phyloP scores from a whole-genome alignment of 2,113 vertebrate species.

The Leiothrix lutea region DNA sequence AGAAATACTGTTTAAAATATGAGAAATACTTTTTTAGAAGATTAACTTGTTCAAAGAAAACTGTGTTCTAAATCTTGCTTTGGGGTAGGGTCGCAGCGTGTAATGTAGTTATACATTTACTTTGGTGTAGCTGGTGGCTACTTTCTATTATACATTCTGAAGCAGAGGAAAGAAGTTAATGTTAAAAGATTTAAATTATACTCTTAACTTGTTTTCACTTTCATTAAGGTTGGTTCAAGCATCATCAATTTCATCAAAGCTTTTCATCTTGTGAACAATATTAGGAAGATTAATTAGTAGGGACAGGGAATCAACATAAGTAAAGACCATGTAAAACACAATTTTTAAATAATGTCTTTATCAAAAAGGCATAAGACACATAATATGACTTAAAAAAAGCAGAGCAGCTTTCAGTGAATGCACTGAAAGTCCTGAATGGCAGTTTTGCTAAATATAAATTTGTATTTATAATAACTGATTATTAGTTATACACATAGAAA shows the following conservation, averaged over 20 bases:
- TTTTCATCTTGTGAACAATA: neutral
- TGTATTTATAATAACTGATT: neutral
- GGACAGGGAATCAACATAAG: neutral
- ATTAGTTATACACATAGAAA: neutral
- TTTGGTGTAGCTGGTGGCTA: neutral
- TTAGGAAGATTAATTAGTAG: neutral
- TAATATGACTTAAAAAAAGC: neutral
- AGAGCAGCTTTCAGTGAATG: neutral
- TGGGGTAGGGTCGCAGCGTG: rapidly evolving
- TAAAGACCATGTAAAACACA: neutral
- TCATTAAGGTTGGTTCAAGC: neutral
- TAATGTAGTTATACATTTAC: neutral
- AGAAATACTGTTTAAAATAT: neutral
- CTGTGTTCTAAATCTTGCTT: neutral
- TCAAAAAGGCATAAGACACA: neutral
- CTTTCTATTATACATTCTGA: neutral
- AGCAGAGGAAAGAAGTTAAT: neutral
- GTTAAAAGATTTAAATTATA: neutral
- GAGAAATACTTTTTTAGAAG: neutral
- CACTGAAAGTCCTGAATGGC: neutral
- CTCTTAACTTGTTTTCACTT: neutral
- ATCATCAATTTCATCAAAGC: neutral
- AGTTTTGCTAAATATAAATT: neutral
- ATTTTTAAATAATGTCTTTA: neutral
- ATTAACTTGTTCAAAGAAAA: neutral